A percentile compares a stretch with the other conserved stretches of the same genome.
These are phyloP conservation scores for Flabesymbios commensalis DNA, from an alignment of 2,888 invertebrate genomes.

Conservation along the genomic window DNA sequence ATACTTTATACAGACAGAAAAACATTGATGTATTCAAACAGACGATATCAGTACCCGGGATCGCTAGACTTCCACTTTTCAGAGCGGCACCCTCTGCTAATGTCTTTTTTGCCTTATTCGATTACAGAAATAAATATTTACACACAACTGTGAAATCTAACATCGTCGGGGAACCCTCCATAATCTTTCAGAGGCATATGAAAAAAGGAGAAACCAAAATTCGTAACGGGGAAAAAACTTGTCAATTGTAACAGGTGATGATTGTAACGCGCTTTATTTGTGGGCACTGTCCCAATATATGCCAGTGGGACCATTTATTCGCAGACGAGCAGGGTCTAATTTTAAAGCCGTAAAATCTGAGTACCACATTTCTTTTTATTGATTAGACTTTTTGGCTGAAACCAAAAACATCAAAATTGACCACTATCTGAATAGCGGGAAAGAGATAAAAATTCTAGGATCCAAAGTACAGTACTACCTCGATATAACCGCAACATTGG, in stretches of 20 bases:
- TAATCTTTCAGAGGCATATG: background rate
- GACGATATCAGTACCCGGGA: constrained; percentile 5
- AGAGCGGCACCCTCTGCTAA: background rate
- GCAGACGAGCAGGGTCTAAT: background rate
- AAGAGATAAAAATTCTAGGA: no score
- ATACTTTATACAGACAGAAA: background rate
- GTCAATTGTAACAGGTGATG: no score
- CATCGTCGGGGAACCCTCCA: constrained; percentile 5
- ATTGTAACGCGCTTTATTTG: no score
- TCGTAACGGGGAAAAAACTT: no score
- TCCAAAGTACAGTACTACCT: no score
- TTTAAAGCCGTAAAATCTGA: background rate
- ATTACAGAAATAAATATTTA: background rate
- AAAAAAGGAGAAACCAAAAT: background rate
- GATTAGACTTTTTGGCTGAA: background rate
- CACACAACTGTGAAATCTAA: background rate
- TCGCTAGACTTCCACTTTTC: background rate
- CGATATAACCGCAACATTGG: no score
- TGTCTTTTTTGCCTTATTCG: no score
- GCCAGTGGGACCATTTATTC: background rate
- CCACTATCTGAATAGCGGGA: background rate
- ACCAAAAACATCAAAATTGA: background rate
- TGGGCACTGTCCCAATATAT: no score
- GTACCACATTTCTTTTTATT: background rate
- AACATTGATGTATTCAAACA: constrained; percentile 4